These are phyloP conservation scores for Dryas iulia DNA, from an alignment of 1,140 invertebrate species.

Conservation along the genomic window DNA sequence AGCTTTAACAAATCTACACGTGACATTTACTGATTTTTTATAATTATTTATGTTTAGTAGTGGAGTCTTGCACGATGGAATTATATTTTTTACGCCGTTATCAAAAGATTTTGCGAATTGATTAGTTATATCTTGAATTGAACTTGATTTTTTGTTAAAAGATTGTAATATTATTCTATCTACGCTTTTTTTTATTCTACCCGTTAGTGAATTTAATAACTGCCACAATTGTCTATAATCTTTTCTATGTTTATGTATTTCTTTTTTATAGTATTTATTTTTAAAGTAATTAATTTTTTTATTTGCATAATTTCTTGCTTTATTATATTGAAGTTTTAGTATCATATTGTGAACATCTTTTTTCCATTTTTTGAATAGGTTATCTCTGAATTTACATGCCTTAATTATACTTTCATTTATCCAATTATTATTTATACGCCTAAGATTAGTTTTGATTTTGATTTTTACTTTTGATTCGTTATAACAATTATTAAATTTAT, in stretches of 20 bases:
- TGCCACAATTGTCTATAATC: constrained; percentile 6
- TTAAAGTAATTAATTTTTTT: too few relatives aligned
- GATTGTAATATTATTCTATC: constrained; percentile 6
- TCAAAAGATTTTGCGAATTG: constrained; percentile 14
- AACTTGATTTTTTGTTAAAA: background rate
- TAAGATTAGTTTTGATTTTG: constrained; percentile 10
- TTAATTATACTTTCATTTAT: background rate
- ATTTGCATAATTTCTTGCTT: too few relatives aligned
- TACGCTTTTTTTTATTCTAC: constrained; percentile 10
- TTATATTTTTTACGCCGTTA: background rate
- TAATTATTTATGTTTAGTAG: constrained; percentile 5
- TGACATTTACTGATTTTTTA: constrained; percentile 1
- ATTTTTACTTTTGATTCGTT: background rate
- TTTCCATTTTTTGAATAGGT: constrained; percentile 9
- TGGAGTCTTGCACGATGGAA: background rate
- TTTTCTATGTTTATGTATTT: constrained; percentile 1
- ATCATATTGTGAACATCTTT: background rate
- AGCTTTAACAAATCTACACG: background rate
- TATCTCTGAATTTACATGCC: constrained; percentile 15
- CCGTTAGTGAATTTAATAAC: constrained; percentile 11
- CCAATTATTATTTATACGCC: constrained; percentile 5
- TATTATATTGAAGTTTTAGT: too few relatives aligned
- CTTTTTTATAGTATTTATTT: background rate
- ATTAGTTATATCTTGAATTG: constrained; percentile 4
- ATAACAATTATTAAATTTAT: constrained; percentile 17